Percentiles rank a stretch among this genome's conserved stretches.
phyloP scores from a whole-genome alignment of 2,888 invertebrate genomes.

The Cecidostiba fungosa region DNA sequence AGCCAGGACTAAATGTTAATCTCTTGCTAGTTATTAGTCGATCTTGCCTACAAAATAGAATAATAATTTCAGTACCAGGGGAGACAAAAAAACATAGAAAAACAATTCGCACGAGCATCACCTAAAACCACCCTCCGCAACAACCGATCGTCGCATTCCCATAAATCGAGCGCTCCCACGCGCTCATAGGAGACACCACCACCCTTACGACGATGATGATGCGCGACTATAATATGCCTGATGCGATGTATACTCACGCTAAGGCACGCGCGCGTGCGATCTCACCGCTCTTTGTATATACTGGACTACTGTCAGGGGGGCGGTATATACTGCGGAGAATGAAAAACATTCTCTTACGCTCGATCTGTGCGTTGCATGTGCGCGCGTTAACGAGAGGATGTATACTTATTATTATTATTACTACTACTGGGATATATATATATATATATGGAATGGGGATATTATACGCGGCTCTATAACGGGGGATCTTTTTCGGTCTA shows the following conservation, averaged over 20 bases:
- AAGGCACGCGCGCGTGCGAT: not conserved
- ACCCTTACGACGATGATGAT: not conserved
- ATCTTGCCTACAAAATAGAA: no score
- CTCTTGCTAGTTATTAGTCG: no score
- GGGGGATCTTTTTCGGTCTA: not conserved
- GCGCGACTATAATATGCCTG: not conserved
- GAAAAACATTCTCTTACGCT: conserved; percentile 44
- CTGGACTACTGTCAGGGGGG: not conserved
- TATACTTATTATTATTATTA: no score
- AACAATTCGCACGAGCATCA: not conserved
- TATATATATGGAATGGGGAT: not conserved
- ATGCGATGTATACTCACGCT: not conserved
- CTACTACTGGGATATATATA: no score
- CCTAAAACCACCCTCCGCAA: not conserved
- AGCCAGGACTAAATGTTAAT: no score
- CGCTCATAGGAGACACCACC: conserved; percentile 21
- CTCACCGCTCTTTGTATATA: no score
- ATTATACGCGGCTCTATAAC: no score
- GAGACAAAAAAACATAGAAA: no score
- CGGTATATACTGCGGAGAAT: not conserved
- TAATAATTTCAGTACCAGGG: no score
- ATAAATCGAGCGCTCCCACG: conserved; percentile 56
- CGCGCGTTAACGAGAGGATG: not conserved
- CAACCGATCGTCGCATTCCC: conserved; percentile 42
- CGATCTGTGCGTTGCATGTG: conserved; percentile 15